phyloP scores from a whole-genome alignment of 2,888 invertebrate genomes.

The Cordilura impudica region DNA sequence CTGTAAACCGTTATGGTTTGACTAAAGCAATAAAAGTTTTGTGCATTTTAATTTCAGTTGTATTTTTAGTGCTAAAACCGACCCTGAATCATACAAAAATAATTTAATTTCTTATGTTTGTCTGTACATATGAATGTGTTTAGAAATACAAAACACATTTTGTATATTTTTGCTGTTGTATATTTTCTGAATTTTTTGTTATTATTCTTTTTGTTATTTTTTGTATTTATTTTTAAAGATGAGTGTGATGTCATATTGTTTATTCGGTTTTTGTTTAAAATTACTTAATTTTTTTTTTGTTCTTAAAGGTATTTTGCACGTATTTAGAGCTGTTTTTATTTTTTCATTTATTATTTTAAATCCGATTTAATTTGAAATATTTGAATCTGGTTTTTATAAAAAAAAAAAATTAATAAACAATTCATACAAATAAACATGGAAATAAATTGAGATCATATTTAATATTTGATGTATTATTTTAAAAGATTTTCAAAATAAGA shows the following conservation, averaged over 20 bases:
- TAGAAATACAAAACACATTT: not conserved
- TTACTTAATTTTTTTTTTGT: not conserved
- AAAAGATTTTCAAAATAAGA: no score
- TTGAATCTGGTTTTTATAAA: not conserved
- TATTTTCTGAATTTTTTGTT: not conserved
- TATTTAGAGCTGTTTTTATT: not conserved
- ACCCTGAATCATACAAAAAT: not conserved
- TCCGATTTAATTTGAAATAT: not conserved
- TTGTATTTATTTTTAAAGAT: not conserved
- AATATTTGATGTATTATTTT: no score
- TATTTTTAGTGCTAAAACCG: not conserved
- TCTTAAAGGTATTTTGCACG: not conserved
- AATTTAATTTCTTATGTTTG: not conserved
- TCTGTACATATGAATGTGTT: no score
- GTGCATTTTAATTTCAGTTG: not conserved
- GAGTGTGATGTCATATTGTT: constrained; percentile 5
- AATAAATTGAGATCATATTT: no score
- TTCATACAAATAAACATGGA: no score
- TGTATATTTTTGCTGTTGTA: not conserved
- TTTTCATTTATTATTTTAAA: not conserved
- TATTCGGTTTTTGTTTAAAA: not conserved
- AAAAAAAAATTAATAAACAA: no score
- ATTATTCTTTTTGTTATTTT: not conserved
- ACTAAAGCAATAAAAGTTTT: not conserved
- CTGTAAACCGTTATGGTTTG: not conserved